Percentiles rank a stretch among this genome's conserved stretches.
These are phyloP conservation scores for Ageneiosus marmoratus DNA, from an alignment of 2,113 vertebrate genomes.

Conservation along the genomic window DNA sequence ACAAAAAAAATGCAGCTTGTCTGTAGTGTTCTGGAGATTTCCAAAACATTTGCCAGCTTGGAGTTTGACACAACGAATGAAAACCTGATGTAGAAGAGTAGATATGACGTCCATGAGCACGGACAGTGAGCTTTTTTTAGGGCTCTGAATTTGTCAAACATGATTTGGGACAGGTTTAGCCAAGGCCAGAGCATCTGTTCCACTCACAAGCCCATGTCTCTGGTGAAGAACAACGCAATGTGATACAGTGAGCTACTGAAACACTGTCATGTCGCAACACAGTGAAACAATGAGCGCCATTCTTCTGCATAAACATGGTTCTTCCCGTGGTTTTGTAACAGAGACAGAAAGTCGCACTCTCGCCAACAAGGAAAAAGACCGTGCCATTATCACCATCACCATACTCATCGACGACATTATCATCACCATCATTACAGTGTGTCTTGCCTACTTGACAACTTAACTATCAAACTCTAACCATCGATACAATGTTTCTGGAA, in stretches of 20 bases:
- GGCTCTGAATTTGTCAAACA: slow-evolving; percentile 19
- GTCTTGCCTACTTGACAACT: neutral
- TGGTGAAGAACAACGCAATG: slow-evolving; percentile 3
- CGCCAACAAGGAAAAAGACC: neutral
- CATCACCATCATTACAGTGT: neutral
- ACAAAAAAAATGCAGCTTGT: neutral
- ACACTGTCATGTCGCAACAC: slow-evolving; percentile 29
- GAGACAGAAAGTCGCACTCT: neutral
- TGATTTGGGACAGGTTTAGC: slow-evolving; percentile 3
- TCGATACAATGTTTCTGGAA: neutral
- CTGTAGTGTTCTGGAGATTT: neutral
- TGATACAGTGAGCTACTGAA: slow-evolving; percentile 34
- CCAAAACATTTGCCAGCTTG: neutral
- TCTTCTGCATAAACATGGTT: slow-evolving; percentile 15
- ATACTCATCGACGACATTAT: neutral
- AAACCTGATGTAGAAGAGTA: slow-evolving; percentile 4
- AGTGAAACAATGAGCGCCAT: slow-evolving; percentile 23
- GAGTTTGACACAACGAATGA: neutral
- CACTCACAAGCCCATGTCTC: neutral
- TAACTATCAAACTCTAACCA: neutral
- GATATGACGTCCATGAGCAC: neutral
- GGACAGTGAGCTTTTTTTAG: slow-evolving; percentile 17
- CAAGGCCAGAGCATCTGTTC: slow-evolving; percentile 1
- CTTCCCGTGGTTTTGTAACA: slow-evolving; percentile 5
- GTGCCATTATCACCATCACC: neutral